These are phyloP conservation scores for Tenodera sinensis DNA, from an alignment of 2,888 invertebrate genomes.

Conservation along the genomic window DNA sequence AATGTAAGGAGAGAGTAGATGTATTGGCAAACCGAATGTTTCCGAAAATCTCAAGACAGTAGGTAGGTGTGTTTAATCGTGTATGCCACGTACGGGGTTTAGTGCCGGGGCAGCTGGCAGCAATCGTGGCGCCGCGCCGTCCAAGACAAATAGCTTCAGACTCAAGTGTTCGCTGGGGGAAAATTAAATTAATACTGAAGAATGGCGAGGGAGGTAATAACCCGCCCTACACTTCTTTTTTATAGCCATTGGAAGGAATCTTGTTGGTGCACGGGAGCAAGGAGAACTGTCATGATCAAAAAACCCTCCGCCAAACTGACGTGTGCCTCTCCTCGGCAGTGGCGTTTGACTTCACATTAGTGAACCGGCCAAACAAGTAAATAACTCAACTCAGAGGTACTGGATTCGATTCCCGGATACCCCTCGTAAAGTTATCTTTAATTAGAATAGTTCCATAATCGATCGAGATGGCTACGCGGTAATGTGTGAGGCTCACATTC, in stretches of 20 bases:
- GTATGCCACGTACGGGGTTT: background rate
- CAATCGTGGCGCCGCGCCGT: background rate
- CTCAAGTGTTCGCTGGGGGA: constrained; percentile 27
- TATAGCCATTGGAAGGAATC: background rate
- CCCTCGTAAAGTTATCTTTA: too few species aligned
- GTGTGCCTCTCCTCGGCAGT: background rate
- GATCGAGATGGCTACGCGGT: too few species aligned
- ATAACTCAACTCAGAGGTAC: too few species aligned
- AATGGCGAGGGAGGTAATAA: constrained; percentile 21
- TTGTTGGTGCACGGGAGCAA: background rate
- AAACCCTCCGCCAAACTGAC: constrained; percentile 4
- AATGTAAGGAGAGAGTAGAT: background rate
- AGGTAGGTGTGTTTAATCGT: background rate
- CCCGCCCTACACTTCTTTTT: background rate
- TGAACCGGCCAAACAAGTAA: too few species aligned
- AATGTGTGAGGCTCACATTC: too few species aligned
- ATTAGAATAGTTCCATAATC: too few species aligned
- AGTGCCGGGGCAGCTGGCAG: background rate
- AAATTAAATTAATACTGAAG: constrained; percentile 27
- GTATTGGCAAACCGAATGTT: background rate
- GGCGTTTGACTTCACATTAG: background rate
- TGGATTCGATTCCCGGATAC: too few species aligned
- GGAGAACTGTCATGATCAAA: background rate
- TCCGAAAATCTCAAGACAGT: background rate
- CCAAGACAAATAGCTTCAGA: constrained; percentile 17